These are phyloP conservation scores for Sarcophaga carnaria DNA, from an alignment of 2,888 invertebrate species.

Conservation along the genomic window DNA sequence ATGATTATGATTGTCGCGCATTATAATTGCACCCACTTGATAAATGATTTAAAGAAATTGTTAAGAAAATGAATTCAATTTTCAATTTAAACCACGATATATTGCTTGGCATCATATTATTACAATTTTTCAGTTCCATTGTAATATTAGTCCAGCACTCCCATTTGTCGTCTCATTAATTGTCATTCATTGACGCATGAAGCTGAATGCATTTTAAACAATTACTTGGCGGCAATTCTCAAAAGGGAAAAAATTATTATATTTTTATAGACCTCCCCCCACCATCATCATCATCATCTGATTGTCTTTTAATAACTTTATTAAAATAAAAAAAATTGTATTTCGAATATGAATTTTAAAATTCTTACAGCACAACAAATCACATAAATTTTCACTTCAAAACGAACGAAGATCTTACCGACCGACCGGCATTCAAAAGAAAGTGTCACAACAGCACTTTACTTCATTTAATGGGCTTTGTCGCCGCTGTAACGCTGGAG, in stretches of 20 bases:
- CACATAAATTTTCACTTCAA: constrained; percentile 24
- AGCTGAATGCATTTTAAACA: neutral
- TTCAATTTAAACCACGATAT: no score
- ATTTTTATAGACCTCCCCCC: neutral
- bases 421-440: neutral
- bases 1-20: no score
- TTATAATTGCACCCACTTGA: no score
- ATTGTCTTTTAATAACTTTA: constrained; percentile 14
- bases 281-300: neutral
- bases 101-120: no score
- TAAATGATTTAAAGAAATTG: no score
- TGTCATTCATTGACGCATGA: no score
- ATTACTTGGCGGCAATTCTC: constrained; percentile 4
- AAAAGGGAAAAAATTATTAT: constrained; percentile 5
- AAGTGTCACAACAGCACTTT: neutral
- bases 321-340: neutral
- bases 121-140: no score
- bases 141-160: neutral
- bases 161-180: no score
- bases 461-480: neutral
- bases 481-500: no score
- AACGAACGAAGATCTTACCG: neutral
- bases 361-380: constrained; percentile 19
- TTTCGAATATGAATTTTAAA: neutral
- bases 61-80: no score